phyloP scores from a whole-genome alignment of 2,888 invertebrate genomes.

The Eupelmus urozonus region DNA sequence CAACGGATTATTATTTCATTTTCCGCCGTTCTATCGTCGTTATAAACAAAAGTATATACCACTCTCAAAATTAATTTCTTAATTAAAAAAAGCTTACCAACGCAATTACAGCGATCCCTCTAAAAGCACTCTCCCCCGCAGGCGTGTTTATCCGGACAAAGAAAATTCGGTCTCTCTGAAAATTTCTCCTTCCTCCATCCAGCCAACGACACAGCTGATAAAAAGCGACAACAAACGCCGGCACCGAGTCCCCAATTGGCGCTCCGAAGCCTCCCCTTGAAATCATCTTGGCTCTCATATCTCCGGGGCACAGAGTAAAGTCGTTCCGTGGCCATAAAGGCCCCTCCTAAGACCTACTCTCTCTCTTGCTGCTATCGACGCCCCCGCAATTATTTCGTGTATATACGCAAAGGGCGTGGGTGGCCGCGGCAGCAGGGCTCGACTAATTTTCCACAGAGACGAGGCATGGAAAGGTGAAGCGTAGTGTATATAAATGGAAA shows the following conservation, averaged over 20 bases:
- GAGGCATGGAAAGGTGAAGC: background rate
- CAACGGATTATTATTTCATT: no score
- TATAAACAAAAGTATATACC: no score
- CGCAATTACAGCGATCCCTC: background rate
- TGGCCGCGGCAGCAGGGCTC: slow-evolving; percentile 61
- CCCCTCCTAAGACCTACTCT: background rate
- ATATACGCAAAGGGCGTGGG: slow-evolving; percentile 76
- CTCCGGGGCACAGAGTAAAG: slow-evolving; percentile 20
- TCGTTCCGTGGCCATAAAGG: slow-evolving; percentile 1
- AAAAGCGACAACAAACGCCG: background rate
- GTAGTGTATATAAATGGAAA: slow-evolving; percentile 4
- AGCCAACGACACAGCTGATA: no score
- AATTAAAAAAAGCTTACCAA: background rate
- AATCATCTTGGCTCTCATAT: slow-evolving; percentile 3
- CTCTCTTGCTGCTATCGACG: slow-evolving; percentile 62
- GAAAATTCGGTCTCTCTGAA: no score
- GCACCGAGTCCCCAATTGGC: no score
- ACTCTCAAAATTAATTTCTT: background rate
- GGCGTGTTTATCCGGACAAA: no score
- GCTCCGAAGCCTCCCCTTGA: slow-evolving; percentile 17
- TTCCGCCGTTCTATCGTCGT: no score
- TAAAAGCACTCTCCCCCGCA: background rate
- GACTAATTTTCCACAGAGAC: slow-evolving; percentile 65
- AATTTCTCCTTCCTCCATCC: no score
- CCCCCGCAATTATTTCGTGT: slow-evolving; percentile 76